These are phyloP conservation scores for Oreochromis aureus DNA, from an alignment of 2,113 vertebrate species.

Conservation along the genomic window DNA sequence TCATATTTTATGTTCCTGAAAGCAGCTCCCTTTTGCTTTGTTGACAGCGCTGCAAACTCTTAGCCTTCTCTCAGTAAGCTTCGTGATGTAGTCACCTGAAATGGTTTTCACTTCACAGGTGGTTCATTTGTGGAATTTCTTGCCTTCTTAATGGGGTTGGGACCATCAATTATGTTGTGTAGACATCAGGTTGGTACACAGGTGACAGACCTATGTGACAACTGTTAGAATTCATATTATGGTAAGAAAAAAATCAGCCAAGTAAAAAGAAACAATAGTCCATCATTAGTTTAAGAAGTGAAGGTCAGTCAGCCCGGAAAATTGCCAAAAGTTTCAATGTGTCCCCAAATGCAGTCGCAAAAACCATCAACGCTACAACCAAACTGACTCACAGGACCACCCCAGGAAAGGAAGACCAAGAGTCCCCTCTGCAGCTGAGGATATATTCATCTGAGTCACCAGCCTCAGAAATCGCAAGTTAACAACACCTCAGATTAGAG, in stretches of 20 bases:
- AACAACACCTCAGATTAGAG: background rate
- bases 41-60: background rate
- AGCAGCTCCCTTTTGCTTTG: background rate
- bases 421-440: background rate
- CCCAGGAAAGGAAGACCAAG: background rate
- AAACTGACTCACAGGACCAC: too few species aligned
- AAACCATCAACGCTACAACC: too few species aligned
- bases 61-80: background rate
- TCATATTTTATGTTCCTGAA: background rate
- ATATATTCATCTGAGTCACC: background rate
- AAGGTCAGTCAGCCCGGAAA: background rate
- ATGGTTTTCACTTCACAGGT: background rate
- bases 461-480: background rate
- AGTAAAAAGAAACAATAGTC: too few species aligned
- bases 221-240: background rate
- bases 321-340: too few species aligned
- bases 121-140: background rate
- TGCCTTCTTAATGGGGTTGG: background rate
- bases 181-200: background rate
- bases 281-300: too few species aligned
- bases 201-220: background rate
- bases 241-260: background rate
- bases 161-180: background rate
- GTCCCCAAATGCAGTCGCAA: too few species aligned
- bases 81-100: background rate